Evolutionary conservation across 2,797 vertebrate genomes (phyloP).

Genomic region (Iguana delicatissima): DNA sequence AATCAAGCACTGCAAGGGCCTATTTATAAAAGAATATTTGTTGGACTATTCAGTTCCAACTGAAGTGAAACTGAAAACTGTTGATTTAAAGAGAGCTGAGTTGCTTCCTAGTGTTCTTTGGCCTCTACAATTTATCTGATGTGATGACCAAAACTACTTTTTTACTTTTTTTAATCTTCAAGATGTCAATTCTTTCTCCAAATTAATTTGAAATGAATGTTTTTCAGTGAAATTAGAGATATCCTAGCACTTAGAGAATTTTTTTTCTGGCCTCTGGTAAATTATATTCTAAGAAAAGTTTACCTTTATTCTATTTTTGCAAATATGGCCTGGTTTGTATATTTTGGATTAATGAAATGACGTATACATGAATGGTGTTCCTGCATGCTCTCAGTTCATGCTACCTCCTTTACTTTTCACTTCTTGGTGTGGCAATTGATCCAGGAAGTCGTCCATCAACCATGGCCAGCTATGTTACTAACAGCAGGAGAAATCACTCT

Average conservation of each 20-base stretch:
- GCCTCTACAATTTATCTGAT: background rate
- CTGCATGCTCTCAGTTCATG: background rate
- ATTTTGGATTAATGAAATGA: background rate
- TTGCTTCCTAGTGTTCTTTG: background rate
- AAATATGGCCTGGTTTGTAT: background rate
- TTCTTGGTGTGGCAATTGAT: background rate
- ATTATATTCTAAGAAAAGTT: background rate
- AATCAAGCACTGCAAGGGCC: background rate
- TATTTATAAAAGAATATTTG: background rate
- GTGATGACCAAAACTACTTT: background rate
- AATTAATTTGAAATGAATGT: background rate
- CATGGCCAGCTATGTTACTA: background rate
- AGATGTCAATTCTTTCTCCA: background rate
- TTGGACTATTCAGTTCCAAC: background rate
- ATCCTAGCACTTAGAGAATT: background rate
- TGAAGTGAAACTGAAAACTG: background rate
- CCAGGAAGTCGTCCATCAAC: background rate
- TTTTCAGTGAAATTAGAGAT: background rate
- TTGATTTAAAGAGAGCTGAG: background rate
- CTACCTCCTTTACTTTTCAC: background rate
- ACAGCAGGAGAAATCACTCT: background rate
- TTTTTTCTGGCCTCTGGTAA: background rate
- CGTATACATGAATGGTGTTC: background rate
- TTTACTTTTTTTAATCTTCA: background rate
- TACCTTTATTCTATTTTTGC: background rate